Base-by-base conservation (phyloP, 2,888 invertebrate species). In the Chrysotoxum bicinctum region DNA sequence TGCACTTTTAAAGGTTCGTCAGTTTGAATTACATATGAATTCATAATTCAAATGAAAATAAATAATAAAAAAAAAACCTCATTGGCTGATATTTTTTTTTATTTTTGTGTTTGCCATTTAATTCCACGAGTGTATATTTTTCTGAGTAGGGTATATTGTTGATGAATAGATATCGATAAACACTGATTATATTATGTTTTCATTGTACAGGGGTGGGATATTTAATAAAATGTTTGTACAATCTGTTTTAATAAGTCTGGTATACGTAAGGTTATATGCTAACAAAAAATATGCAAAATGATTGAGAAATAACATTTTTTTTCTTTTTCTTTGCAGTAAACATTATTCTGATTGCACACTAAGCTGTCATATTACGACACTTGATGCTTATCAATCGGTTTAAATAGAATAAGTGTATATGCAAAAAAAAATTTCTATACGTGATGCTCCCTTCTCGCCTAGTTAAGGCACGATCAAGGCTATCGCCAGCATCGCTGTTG, bases 111-210 rank as follows among this genome's bases (percentile, higher is more conserved):
- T 77, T 45, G 82, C 30, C 62, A 64, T 56, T 74, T 37, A 73
- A 78, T 62, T 76, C 45, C 68, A 75, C 35, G 37, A 56, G n/a
- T 26, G 32, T 79, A 35, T 40, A 12, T 9, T 19, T 14, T 32
- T 68, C 8, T 48, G 37, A 48, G 60, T 82, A 76, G 81, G 81
- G 81, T 76, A 66, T 40, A 35, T 32, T 37, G 12, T 21, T 6
- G 26, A 2, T 21, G 10, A 45, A 50, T 23, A 12, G 69, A 14
- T 56, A 7, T 16, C 10, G n/a, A 1, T 30, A 10, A 32, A 16
- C 68, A 32, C 69, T 37, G 7, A 66, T 19, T 1, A 9, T 26
- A 4, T 26, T 26, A 64, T 43, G 5, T 23, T 70, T n/a, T n/a
- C n/a, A n/a, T n/a, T n/a, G n/a, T n/a, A n/a, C n/a, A n/a, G n/a